Conservation (phyloP, 2,888 invertebrate genomes). For the Eilema sororculum region DNA sequence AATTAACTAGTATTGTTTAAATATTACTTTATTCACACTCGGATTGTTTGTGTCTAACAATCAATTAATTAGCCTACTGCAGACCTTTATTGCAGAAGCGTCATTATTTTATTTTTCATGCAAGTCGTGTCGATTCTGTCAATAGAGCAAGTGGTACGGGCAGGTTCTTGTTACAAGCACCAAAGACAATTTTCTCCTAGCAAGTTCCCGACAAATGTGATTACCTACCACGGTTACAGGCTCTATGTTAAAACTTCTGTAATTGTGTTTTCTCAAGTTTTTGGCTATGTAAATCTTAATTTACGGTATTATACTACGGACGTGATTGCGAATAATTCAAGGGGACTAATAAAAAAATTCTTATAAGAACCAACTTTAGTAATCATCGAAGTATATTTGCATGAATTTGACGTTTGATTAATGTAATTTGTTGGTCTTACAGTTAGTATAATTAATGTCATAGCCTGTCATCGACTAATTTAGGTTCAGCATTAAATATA, state of each 20-base stretch:
- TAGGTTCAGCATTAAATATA: slow-evolving; percentile 15
- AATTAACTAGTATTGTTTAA: neutral
- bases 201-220: slow-evolving; percentile 79
- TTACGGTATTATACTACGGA: slow-evolving; percentile 66
- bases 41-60: too few relatives aligned
- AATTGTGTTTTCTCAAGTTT: slow-evolving; percentile 81
- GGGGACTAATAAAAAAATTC: slow-evolving; percentile 41
- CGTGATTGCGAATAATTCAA: slow-evolving; percentile 51
- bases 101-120: neutral
- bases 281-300: slow-evolving; percentile 80
- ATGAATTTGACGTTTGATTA: slow-evolving; percentile 18
- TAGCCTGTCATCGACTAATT: slow-evolving; percentile 19
- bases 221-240: slow-evolving; percentile 75
- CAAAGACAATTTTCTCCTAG: slow-evolving; percentile 80
- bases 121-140: slow-evolving; percentile 39
- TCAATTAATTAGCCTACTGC: too few relatives aligned
- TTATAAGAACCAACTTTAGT: slow-evolving; percentile 37
- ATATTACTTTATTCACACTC: neutral
- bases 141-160: slow-evolving; percentile 55
- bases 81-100: too few relatives aligned
- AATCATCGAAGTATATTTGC: slow-evolving; percentile 29
- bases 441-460: slow-evolving; percentile 26
- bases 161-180: slow-evolving; percentile 70
- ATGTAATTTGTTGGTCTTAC: neutral
- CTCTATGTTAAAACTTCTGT: slow-evolving; percentile 81